A percentile compares a stretch with the other conserved stretches of the same genome.
Evolutionary conservation across 1,140 invertebrate genomes (phyloP).

Genomic region (Lasaia peninsularis): DNA sequence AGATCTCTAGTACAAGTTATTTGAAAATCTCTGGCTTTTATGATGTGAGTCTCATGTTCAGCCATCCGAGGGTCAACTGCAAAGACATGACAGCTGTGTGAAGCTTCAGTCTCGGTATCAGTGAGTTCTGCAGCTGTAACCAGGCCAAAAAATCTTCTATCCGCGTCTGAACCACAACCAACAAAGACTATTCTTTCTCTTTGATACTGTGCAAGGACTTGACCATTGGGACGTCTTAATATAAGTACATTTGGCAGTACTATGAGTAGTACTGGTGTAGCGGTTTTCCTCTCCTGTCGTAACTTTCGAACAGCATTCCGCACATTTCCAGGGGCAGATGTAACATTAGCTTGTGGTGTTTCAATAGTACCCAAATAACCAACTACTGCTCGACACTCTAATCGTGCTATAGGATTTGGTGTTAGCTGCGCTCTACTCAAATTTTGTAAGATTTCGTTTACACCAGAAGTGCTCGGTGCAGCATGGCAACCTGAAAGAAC

Average conservation of each 20-base stretch:
- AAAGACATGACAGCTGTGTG: constrained; percentile 97
- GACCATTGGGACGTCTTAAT: constrained; percentile 83
- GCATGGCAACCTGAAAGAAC: constrained; percentile 57
- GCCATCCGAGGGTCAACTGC: constrained; percentile 91
- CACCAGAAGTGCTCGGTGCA: constrained; percentile 56
- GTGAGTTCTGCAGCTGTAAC: constrained; percentile 82
- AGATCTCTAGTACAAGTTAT: constrained; percentile 86
- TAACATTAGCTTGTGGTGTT: constrained; percentile 91
- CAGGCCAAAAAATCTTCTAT: constrained; percentile 94
- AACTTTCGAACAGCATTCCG: constrained; percentile 92
- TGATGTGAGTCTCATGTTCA: constrained; percentile 87
- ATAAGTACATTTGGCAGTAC: constrained; percentile 88
- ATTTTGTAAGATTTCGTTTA: constrained; percentile 64
- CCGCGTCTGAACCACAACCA: constrained; percentile 92
- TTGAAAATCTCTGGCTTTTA: constrained; percentile 87
- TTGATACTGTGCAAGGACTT: constrained; percentile 83
- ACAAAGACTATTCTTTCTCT: constrained; percentile 92
- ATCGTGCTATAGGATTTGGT: constrained; percentile 46
- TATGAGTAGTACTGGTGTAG: constrained; percentile 91
- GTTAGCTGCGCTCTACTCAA: constrained; percentile 52
- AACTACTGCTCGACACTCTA: constrained; percentile 91
- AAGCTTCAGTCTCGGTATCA: constrained; percentile 71
- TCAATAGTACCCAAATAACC: constrained; percentile 97
- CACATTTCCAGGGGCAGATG: constrained; percentile 84
- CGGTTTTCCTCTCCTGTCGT: constrained; percentile 91